Conservation (phyloP, 2,888 invertebrate genomes). For the Entomobrya proxima region DNA sequence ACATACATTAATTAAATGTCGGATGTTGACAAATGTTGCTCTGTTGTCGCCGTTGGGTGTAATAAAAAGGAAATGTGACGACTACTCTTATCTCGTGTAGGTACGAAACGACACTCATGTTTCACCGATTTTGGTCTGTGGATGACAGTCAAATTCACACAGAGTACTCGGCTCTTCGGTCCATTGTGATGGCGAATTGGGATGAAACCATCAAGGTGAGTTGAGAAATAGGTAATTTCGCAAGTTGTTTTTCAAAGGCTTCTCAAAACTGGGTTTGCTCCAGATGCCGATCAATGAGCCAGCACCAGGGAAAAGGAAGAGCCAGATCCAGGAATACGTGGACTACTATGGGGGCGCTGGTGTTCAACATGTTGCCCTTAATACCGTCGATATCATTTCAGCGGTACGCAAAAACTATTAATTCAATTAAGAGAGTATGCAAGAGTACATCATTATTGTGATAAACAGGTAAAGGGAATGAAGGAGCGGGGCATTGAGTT, state of each 20-base stretch:
- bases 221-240: conserved; percentile 50
- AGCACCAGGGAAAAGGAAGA: conserved; percentile 94
- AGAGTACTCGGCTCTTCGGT: conserved; percentile 96
- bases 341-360: conserved; percentile 99
- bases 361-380: conserved; percentile 98
- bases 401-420: conserved; percentile 82
- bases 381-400: conserved; percentile 92
- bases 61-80: neutral
- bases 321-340: conserved; percentile 98
- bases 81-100: conserved; percentile 76
- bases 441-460: too few relatives aligned
- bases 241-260: neutral
- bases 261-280: conserved; percentile 58
- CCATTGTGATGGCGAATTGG: conserved; percentile 97
- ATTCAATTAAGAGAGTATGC: too few relatives aligned
- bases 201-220: conserved; percentile 93
- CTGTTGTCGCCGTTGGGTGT: neutral
- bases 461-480: conserved; percentile 84
- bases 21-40: neutral
- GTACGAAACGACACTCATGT: conserved; percentile 85
- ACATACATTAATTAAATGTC: conserved; percentile 18
- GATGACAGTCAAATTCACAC: conserved; percentile 97
- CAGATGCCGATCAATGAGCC: conserved; percentile 98
- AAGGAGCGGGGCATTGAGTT: conserved; percentile 92
- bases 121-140: conserved; percentile 97